These are phyloP conservation scores for Strigamia crassipes DNA, from an alignment of 2,888 invertebrate genomes.

Conservation along the genomic window DNA sequence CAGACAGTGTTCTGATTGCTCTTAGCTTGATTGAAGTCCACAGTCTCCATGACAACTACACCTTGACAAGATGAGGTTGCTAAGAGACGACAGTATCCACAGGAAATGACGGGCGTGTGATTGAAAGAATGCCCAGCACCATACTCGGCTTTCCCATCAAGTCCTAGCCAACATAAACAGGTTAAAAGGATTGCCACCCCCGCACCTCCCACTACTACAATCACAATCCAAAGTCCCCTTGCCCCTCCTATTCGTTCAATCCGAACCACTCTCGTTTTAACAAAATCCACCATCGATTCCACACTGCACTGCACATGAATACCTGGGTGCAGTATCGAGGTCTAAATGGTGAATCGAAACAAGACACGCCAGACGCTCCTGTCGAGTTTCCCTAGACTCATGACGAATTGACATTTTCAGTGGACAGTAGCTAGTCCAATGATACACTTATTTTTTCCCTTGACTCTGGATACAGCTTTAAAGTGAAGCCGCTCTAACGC, in stretches of 20 bases:
- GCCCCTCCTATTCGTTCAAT: neutral
- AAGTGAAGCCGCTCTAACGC: conserved; percentile 21
- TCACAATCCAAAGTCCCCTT: conserved; percentile 2
- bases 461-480: conserved; percentile 17
- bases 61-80: conserved; percentile 45
- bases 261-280: neutral
- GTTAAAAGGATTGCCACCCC: conserved; percentile 30
- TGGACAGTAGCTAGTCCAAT: conserved; percentile 5
- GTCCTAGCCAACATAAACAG: conserved; percentile 34
- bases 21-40: conserved; percentile 42
- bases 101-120: conserved; percentile 44
- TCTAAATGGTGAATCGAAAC: conserved; percentile 11
- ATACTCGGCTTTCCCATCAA: neutral
- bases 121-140: conserved; percentile 36
- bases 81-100: conserved; percentile 20
- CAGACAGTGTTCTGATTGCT: conserved; percentile 41
- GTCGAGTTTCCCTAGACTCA: conserved; percentile 1
- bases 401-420: conserved; percentile 21
- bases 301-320: neutral
- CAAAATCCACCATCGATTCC: neutral
- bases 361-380: neutral
- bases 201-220: conserved; percentile 16
- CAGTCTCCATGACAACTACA: neutral
- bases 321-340: neutral
- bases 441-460: conserved; percentile 6